A percentile compares a stretch with the other conserved stretches of the same genome.
Evolutionary conservation across 2,888 invertebrate species (phyloP).

Genomic region (Phyllotreta striolata): DNA sequence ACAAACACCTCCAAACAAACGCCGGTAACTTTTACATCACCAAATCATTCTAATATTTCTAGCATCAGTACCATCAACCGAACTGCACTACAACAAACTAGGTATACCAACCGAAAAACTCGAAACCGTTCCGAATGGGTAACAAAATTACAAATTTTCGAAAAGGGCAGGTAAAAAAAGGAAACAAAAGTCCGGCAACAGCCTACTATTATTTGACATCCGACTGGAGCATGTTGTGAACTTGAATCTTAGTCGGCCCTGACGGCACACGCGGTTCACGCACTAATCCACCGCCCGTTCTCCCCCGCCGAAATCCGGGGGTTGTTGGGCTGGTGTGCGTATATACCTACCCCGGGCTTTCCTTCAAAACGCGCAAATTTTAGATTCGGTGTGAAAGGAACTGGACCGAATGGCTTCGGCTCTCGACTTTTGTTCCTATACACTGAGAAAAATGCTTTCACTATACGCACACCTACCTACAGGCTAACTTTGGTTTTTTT

Average conservation of each 20-base stretch:
- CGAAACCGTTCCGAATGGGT: constrained; percentile 12
- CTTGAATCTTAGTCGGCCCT: constrained; percentile 37
- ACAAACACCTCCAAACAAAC: too few species aligned
- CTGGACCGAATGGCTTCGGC: neutral
- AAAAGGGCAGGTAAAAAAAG: constrained; percentile 40
- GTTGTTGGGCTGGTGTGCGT: constrained; percentile 24
- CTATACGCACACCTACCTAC: too few species aligned
- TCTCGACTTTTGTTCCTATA: neutral
- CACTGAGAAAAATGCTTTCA: too few species aligned
- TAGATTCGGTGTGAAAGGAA: constrained; percentile 47
- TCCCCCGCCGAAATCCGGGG: constrained; percentile 48
- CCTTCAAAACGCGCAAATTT: constrained; percentile 54
- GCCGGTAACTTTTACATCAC: too few species aligned
- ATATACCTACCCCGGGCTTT: constrained; percentile 28
- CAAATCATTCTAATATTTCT: too few species aligned
- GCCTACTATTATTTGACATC: constrained; percentile 37
- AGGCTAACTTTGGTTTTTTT: too few species aligned
- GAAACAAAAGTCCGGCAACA: constrained; percentile 33
- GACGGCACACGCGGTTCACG: constrained; percentile 52
- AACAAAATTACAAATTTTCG: constrained; percentile 24
- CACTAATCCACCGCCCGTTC: constrained; percentile 48
- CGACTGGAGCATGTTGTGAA: constrained; percentile 42
- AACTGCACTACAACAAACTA: constrained; percentile 6
- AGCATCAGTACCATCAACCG: neutral
- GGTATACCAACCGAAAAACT: neutral